Percentiles rank a stretch among this genome's conserved stretches.
These are phyloP conservation scores for Myrmecophaga tridactyla DNA, from an alignment of 2,113 vertebrate genomes.

Conservation along the genomic window DNA sequence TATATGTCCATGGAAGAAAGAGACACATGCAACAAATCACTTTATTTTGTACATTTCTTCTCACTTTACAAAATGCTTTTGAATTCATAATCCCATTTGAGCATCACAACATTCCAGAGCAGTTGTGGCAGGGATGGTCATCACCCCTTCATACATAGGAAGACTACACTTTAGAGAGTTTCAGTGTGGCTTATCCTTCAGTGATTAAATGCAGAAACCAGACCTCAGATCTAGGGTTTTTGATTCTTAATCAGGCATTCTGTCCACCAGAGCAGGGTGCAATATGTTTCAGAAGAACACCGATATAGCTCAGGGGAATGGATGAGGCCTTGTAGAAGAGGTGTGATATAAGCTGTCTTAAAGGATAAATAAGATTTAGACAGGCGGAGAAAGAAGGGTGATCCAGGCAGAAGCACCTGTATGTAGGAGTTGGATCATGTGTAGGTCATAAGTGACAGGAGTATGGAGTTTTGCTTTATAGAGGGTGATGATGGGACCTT, in stretches of 20 bases:
- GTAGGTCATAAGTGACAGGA: too few species aligned
- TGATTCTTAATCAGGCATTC: not conserved
- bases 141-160: too few species aligned
- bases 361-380: not conserved
- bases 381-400: not conserved
- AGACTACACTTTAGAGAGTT: not conserved
- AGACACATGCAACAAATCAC: not conserved
- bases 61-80: not conserved
- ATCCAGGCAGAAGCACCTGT: not conserved
- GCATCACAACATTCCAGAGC: not conserved
- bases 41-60: not conserved
- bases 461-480: not conserved
- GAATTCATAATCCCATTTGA: not conserved
- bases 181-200: too few species aligned
- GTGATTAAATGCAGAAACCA: too few species aligned
- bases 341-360: not conserved
- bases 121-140: not conserved
- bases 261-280: not conserved
- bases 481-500: not conserved
- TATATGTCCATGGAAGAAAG: not conserved
- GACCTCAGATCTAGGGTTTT: not conserved
- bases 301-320: not conserved
- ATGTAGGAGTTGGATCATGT: not conserved
- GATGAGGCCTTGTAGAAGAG: not conserved
- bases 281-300: not conserved